phyloP scores from a whole-genome alignment of 2,888 invertebrate genomes.

The Nomada goodeniana region DNA sequence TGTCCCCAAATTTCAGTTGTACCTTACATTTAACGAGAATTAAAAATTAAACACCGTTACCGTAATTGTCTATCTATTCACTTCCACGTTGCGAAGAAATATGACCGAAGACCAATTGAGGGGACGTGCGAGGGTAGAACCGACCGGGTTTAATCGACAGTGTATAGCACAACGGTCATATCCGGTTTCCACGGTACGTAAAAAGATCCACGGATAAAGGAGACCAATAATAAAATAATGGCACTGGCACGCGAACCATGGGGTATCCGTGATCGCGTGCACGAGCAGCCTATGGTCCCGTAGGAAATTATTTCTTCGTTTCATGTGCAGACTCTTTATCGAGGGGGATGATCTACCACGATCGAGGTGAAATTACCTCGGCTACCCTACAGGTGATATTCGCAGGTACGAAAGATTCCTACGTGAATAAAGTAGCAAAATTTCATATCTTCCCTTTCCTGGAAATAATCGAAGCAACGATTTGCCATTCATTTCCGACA shows the following conservation, averaged over 20 bases:
- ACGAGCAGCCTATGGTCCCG: conserved; percentile 5
- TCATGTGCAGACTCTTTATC: conserved; percentile 50
- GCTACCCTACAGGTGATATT: conserved; percentile 19
- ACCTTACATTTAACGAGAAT: too few relatives aligned
- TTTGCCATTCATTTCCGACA: too few relatives aligned
- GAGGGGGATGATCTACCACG: conserved; percentile 41
- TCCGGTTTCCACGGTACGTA: conserved; percentile 64
- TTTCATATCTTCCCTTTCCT: not conserved
- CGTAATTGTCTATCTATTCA: not conserved
- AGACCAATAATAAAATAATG: conserved; percentile 71
- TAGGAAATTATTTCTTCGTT: conserved; percentile 65
- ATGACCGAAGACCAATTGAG: not conserved
- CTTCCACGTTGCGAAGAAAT: too few relatives aligned
- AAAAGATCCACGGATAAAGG: conserved; percentile 65
- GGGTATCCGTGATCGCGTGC: conserved; percentile 60
- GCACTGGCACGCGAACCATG: conserved; percentile 60
- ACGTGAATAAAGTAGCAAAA: conserved; percentile 29
- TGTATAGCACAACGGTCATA: conserved; percentile 55
- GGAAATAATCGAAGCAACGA: too few relatives aligned
- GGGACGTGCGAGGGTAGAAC: not conserved
- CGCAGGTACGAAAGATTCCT: conserved; percentile 41
- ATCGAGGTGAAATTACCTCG: conserved; percentile 39
- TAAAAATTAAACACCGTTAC: too few relatives aligned
- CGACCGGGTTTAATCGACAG: conserved; percentile 54
- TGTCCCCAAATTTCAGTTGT: too few relatives aligned